Conservation (phyloP, 2,888 invertebrate species). For the Tolmerus cingulatus region DNA sequence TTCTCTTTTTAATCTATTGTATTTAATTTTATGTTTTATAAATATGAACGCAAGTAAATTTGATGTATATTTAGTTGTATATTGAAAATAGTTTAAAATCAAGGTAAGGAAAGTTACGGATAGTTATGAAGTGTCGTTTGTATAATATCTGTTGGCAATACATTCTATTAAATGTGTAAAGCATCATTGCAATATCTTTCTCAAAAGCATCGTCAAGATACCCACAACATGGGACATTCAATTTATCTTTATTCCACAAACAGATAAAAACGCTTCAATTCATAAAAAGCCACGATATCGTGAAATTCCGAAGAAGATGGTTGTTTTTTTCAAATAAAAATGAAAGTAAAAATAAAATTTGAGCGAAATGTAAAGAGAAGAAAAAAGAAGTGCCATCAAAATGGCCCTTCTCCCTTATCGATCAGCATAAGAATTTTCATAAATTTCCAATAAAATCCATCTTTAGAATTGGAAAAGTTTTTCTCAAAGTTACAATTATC, state of each 20-base stretch:
- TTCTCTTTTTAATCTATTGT: no score
- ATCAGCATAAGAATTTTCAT: constrained; percentile 30
- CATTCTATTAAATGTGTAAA: neutral
- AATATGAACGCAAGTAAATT: no score
- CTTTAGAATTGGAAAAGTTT: constrained; percentile 37
- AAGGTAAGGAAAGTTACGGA: no score
- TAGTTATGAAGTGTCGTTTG: no score
- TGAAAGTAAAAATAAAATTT: neutral
- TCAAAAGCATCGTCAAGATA: neutral
- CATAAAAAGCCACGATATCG: neutral
- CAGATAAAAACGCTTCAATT: neutral
- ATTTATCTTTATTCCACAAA: neutral
- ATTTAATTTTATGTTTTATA: no score
- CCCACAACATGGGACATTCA: neutral
- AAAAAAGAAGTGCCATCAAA: constrained; percentile 13
- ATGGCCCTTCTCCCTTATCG: constrained; percentile 21
- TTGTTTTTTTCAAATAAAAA: neutral
- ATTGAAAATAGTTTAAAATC: no score
- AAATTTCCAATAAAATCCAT: constrained; percentile 41
- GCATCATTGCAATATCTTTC: neutral
- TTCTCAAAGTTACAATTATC: constrained; percentile 41
- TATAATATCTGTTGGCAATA: neutral
- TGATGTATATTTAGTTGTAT: no score
- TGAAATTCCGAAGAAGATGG: neutral
- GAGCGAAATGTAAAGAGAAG: neutral